Percentiles rank a stretch among this genome's conserved stretches.
Conservation (phyloP, 2,797 vertebrate genomes). For the Dromococcyx pavoninus region DNA sequence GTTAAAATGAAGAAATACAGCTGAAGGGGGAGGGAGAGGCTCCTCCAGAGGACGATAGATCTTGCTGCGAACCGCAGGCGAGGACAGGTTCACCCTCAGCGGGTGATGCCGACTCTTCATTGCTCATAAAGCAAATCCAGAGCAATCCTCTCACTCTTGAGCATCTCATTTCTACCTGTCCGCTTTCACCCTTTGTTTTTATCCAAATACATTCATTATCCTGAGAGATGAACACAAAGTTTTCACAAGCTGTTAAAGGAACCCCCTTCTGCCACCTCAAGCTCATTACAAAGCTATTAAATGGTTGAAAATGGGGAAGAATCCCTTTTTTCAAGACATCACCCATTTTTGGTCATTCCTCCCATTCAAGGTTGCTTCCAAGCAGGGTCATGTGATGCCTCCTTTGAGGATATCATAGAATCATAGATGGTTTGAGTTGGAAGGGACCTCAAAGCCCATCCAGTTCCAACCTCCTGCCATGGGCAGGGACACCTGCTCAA, state of each 20-base stretch:
- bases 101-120: background rate
- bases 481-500: too few species aligned
- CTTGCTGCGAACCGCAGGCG: background rate
- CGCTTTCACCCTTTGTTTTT: background rate
- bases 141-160: background rate
- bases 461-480: too few species aligned
- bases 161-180: background rate
- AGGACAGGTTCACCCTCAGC: background rate
- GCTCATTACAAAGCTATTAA: background rate
- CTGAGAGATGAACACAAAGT: background rate
- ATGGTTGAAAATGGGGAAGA: background rate
- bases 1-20: conserved; percentile 24
- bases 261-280: background rate
- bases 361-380: background rate
- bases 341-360: background rate
- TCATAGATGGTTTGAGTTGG: too few species aligned
- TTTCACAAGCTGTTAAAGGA: background rate
- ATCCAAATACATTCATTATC: background rate
- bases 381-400: fast-evolving
- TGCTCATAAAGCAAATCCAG: background rate
- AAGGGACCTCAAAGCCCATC: too few species aligned
- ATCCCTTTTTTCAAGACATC: background rate
- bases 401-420: background rate
- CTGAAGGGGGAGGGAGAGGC: background rate
- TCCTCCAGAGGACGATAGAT: background rate